phyloP scores from a whole-genome alignment of 2,888 invertebrate genomes.

The Metacarcinus magister region DNA sequence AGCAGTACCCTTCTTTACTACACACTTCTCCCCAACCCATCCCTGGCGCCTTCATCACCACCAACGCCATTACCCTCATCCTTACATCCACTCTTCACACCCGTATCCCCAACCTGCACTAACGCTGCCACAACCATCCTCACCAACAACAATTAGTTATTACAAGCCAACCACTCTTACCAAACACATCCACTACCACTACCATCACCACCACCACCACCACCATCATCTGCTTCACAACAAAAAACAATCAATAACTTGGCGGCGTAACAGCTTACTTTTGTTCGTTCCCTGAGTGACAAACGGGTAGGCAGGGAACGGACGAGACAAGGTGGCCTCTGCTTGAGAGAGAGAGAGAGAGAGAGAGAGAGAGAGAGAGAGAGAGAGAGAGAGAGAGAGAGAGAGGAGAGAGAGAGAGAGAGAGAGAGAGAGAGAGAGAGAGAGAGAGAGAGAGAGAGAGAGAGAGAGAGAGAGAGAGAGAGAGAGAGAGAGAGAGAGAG shows the following conservation, averaged over 20 bases:
- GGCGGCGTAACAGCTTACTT: neutral
- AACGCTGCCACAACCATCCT: neutral
- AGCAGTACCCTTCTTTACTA: too few relatives aligned
- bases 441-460: slow-evolving; percentile 49
- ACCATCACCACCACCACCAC: neutral
- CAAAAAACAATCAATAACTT: neutral
- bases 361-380: slow-evolving; percentile 37
- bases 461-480: neutral
- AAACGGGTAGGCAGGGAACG: neutral
- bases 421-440: slow-evolving; percentile 41
- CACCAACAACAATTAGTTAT: neutral
- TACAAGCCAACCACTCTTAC: neutral
- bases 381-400: slow-evolving; percentile 42
- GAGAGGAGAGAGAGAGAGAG: neutral
- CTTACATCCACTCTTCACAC: neutral
- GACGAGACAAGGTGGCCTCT: neutral
- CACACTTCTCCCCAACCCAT: too few relatives aligned
- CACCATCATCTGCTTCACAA: neutral
- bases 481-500: slow-evolving; percentile 41
- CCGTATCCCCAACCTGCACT: neutral
- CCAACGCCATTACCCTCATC: neutral
- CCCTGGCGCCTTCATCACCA: too few relatives aligned
- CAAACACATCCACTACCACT: neutral
- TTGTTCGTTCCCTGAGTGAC: neutral
- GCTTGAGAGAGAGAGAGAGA: neutral